Conservation (phyloP, 2,888 invertebrate genomes). For the Clitarchus hookeri region DNA sequence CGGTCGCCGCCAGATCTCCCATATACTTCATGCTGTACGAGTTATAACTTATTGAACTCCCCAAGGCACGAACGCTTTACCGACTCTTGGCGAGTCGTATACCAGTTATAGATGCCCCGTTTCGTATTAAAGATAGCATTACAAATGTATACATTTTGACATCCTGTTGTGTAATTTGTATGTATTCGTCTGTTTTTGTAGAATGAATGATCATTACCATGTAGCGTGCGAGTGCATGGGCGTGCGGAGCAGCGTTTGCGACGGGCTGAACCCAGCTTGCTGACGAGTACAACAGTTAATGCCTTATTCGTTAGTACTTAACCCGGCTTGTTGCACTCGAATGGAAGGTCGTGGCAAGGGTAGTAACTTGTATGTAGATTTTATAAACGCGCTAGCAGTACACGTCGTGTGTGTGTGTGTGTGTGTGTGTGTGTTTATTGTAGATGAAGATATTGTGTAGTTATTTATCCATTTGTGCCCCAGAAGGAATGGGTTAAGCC, state of each 20-base stretch:
- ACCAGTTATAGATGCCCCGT: too few relatives aligned
- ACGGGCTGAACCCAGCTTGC: neutral
- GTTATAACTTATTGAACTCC: too few relatives aligned
- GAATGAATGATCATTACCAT: neutral
- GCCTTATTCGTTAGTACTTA: conserved; percentile 14
- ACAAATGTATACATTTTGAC: neutral
- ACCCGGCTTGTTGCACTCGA: neutral
- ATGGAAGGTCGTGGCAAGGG: neutral
- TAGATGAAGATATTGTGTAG: neutral
- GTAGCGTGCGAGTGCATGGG: neutral
- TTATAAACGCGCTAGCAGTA: neutral
- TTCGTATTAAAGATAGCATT: neutral
- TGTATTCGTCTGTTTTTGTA: neutral
- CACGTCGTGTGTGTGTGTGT: neutral
- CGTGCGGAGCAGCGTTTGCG: neutral
- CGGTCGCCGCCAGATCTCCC: too few relatives aligned
- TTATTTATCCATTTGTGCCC: neutral
- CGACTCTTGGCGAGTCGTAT: too few relatives aligned
- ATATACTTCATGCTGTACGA: too few relatives aligned
- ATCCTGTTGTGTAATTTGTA: neutral
- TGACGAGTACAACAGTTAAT: neutral
- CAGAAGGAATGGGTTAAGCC: neutral
- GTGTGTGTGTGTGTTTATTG: neutral
- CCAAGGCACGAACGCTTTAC: too few relatives aligned
- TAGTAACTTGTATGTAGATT: neutral